Percentiles rank a stretch among this genome's conserved stretches.
Evolutionary conservation across 2,888 invertebrate genomes (phyloP).

Genomic region (Phortica okadai): DNA sequence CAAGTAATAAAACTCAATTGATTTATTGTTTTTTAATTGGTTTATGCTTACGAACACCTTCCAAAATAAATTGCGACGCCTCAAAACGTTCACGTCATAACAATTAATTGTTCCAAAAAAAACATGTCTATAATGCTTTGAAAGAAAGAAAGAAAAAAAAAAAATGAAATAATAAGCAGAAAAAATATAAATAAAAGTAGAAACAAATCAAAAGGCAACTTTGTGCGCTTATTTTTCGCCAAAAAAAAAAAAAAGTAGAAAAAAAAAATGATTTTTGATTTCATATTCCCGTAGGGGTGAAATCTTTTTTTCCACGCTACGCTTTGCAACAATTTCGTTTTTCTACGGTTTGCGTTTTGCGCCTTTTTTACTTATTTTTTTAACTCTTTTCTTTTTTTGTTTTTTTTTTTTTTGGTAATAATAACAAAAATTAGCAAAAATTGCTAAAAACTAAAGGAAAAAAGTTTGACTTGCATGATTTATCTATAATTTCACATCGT

Average conservation of each 20-base stretch:
- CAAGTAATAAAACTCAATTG: too few species aligned
- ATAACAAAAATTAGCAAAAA: conserved; percentile 70
- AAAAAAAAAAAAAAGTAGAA: conserved; percentile 12
- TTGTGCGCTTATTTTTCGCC: background rate
- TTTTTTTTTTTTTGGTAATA: conserved; percentile 56
- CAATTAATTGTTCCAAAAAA: conserved; percentile 58
- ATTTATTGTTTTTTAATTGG: background rate
- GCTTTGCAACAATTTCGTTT: conserved; percentile 24
- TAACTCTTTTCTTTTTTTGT: conserved; percentile 51
- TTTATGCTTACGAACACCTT: background rate
- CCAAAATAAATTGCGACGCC: background rate
- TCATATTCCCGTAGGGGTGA: conserved; percentile 71
- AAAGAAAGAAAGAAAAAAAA: background rate
- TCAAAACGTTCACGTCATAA: conserved; percentile 61
- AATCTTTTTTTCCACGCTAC: conserved; percentile 51
- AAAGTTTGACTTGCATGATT: conserved; percentile 71
- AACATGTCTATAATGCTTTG: background rate
- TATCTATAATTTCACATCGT: conserved; percentile 70
- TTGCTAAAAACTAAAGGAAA: conserved; percentile 51
- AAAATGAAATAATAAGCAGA: background rate
- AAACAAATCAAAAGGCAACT: conserved; percentile 4
- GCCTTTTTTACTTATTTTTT: conserved; percentile 33
- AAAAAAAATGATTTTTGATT: conserved; percentile 54
- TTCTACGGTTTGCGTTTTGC: conserved; percentile 27
- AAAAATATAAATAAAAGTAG: background rate